phyloP scores from a whole-genome alignment of 2,797 vertebrate species.

The Dryobates pubescens region DNA sequence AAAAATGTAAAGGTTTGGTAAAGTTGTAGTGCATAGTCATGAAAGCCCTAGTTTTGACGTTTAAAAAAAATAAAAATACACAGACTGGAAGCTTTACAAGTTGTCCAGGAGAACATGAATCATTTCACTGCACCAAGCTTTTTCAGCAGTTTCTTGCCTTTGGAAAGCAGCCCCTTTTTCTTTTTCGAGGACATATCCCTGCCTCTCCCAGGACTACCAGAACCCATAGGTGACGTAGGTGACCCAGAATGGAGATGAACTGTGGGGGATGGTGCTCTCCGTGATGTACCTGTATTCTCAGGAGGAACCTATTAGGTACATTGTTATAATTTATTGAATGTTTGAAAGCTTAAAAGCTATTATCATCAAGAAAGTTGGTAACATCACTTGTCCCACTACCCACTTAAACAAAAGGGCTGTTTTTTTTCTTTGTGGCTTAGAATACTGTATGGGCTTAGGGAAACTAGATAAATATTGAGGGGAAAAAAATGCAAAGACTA shows the following conservation, averaged over 20 bases:
- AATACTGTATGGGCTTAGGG: not conserved
- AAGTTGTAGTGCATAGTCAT: slow-evolving; percentile 76
- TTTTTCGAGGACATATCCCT: slow-evolving; percentile 90
- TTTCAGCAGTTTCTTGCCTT: slow-evolving; percentile 95
- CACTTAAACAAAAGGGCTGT: slow-evolving; percentile 50
- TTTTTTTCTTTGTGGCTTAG: slow-evolving; percentile 25
- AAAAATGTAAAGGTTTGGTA: slow-evolving; percentile 19
- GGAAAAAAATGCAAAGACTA: not conserved
- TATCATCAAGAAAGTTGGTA: slow-evolving; percentile 58
- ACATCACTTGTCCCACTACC: slow-evolving; percentile 52
- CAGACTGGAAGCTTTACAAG: slow-evolving; percentile 74
- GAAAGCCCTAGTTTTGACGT: slow-evolving; percentile 85
- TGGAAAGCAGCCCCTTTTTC: slow-evolving; percentile 96
- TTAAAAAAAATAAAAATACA: slow-evolving; percentile 36
- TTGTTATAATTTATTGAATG: slow-evolving; percentile 77
- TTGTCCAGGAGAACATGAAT: slow-evolving; percentile 75
- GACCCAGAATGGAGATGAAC: slow-evolving; percentile 87
- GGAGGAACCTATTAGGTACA: slow-evolving; percentile 93
- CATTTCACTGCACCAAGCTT: slow-evolving; percentile 92
- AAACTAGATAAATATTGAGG: not conserved
- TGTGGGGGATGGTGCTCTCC: slow-evolving; percentile 91
- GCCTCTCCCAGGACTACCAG: slow-evolving; percentile 88
- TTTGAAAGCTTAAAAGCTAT: slow-evolving; percentile 51
- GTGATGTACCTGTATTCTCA: slow-evolving; percentile 90
- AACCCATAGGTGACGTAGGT: slow-evolving; percentile 86